A percentile compares a stretch with the other conserved stretches of the same genome.
Evolutionary conservation across 2,113 vertebrate genomes (phyloP).

Genomic region (Sturnira hondurensis): DNA sequence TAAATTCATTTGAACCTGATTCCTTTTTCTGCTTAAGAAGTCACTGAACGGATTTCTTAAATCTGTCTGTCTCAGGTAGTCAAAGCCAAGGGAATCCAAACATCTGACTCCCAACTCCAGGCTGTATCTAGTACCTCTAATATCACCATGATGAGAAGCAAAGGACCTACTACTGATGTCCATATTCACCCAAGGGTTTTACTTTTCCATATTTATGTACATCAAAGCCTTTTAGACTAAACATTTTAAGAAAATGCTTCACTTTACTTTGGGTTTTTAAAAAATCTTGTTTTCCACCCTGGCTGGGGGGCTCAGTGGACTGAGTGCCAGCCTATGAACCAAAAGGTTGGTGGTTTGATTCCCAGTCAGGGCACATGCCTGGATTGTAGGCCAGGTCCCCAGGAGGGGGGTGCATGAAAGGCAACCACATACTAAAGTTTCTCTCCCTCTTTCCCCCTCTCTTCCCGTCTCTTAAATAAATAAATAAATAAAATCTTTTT

Average conservation of each 20-base stretch:
- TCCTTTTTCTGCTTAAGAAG: neutral
- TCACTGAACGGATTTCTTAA: neutral
- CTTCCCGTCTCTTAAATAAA: no score
- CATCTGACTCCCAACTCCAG: neutral
- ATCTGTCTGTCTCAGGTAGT: neutral
- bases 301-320: no score
- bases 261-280: neutral
- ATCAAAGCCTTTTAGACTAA: neutral
- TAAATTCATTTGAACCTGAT: neutral
- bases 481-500: no score
- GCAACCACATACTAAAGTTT: no score
- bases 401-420: no score
- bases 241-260: slow-evolving; percentile 1
- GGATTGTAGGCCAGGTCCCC: no score
- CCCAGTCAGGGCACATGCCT: no score
- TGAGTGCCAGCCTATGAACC: no score
- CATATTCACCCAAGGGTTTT: neutral
- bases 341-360: no score
- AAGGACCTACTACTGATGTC: neutral
- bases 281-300: neutral
- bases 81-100: neutral
- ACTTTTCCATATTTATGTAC: neutral
- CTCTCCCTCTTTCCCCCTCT: no score
- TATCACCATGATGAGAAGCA: neutral
- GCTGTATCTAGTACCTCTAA: neutral